Evolutionary conservation across 2,797 vertebrate genomes (phyloP), one percentile per base, ranked within the genome.

Genomic region (Bradypodion pumilum): DNA sequence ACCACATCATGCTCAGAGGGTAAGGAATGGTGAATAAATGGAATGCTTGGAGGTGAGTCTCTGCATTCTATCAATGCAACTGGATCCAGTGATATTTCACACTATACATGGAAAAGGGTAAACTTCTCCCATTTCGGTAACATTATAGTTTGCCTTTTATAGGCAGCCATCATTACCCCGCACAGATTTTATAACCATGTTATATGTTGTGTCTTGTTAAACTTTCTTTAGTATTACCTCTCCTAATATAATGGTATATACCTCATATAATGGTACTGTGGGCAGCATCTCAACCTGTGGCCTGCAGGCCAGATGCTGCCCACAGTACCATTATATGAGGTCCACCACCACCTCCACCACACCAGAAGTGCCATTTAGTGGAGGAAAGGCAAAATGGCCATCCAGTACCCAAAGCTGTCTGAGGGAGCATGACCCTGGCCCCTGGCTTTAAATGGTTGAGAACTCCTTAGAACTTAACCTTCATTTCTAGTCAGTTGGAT

Each of bases 401-500:
- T n/a, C n/a, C n/a, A n/a, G n/a, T n/a, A n/a, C n/a, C n/a, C n/a
- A n/a, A n/a, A n/a, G n/a, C n/a, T n/a, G n/a, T n/a, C n/a, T n/a
- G n/a, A n/a, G n/a, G n/a, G n/a, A n/a, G n/a, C n/a, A n/a, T n/a
- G n/a, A n/a, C n/a, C n/a, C n/a, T n/a, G n/a, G n/a, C n/a, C n/a
- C n/a, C n/a, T n/a, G n/a, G n/a, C n/a, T n/a, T n/a, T n/a, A n/a
- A n/a, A n/a, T n/a, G n/a, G n/a, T n/a, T n/a, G n/a, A n/a, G n/a
- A n/a, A n/a, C n/a, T n/a, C n/a, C n/a, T 83, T 83, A 87, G 81
- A 85, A 74, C 44, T 3, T 86, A 44, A 66, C 21, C 86, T 89
- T 81, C 21, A 56, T 1, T 82, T 35, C 69, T 66, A 52, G n/a
- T 42, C 29, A 78, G 85, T 72, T 65, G 2, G 84, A 79, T 84